These are phyloP conservation scores for Thalassarche chlororhynchos DNA, from an alignment of 2,113 vertebrate species.

Conservation along the genomic window DNA sequence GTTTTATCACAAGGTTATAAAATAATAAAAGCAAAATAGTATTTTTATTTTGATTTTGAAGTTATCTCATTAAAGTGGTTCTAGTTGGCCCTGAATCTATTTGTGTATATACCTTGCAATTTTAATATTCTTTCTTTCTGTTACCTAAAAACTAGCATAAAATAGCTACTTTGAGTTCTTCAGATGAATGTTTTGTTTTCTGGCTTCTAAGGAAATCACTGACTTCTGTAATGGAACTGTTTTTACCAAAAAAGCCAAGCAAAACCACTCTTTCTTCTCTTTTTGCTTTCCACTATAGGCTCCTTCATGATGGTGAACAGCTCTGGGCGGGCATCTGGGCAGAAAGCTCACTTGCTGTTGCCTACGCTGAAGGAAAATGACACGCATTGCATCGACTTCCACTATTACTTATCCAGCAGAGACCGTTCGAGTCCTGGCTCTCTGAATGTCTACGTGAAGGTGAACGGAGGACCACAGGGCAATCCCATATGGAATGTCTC, in stretches of 20 bases:
- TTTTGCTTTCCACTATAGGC: conserved; percentile 66
- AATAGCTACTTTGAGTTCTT: background rate
- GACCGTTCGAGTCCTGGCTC: conserved; percentile 90
- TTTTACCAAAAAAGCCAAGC: background rate
- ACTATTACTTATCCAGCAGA: conserved; percentile 91
- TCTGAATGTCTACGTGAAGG: conserved; percentile 94
- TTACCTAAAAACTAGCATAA: background rate
- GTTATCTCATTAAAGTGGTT: background rate
- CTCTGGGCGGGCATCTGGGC: conserved; percentile 90
- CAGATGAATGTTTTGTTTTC: background rate
- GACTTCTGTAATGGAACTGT: background rate
- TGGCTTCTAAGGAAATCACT: background rate
- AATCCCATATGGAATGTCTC: conserved; percentile 97
- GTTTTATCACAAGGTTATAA: background rate
- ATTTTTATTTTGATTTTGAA: background rate
- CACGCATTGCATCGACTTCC: conserved; percentile 97
- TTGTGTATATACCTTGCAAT: background rate
- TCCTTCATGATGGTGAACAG: conserved; percentile 98
- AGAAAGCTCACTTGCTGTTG: conserved; percentile 94
- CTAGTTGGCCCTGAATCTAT: background rate
- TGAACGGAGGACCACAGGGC: conserved; percentile 93
- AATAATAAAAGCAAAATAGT: background rate
- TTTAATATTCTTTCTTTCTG: background rate
- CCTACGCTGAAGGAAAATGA: conserved; percentile 95
- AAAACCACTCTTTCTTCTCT: background rate